A percentile compares a stretch with the other conserved stretches of the same genome.
Conservation (phyloP, 2,797 vertebrate genomes). For the Siniperca obscura region DNA sequence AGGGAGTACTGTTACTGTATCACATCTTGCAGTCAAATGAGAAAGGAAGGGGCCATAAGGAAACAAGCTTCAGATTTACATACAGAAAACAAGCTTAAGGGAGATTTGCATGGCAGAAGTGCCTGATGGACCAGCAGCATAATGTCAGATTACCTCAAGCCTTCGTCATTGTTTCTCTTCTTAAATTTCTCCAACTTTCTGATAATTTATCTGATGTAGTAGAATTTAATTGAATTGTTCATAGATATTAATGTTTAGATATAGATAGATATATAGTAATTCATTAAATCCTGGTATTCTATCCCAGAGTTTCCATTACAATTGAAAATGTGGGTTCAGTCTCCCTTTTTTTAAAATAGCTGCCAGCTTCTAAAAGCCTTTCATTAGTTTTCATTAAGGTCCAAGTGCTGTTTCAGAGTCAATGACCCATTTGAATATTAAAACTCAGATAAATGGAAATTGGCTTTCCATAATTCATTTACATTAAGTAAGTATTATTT, state of each 20-base stretch:
- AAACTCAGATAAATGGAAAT: background rate
- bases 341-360: background rate
- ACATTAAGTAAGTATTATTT: background rate
- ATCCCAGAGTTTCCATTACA: background rate
- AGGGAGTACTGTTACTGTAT: conserved; percentile 41
- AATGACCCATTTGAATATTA: background rate
- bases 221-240: no score
- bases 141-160: background rate
- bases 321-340: background rate
- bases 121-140: background rate
- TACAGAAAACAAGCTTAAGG: conserved; percentile 22
- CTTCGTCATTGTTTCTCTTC: background rate
- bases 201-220: background rate
- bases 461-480: background rate
- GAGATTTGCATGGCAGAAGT: conserved; percentile 56
- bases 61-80: conserved; percentile 58
- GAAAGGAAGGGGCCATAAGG: conserved; percentile 44
- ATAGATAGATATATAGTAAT: background rate
- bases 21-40: conserved; percentile 70
- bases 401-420: conserved; percentile 1
- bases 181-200: background rate
- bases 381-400: background rate
- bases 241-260: no score
- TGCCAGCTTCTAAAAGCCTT: conserved; percentile 9
- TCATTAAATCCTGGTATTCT: background rate